phyloP scores from a whole-genome alignment of 37 sponge, comb jelly and placozoan species.

The Agelas oroides region DNA sequence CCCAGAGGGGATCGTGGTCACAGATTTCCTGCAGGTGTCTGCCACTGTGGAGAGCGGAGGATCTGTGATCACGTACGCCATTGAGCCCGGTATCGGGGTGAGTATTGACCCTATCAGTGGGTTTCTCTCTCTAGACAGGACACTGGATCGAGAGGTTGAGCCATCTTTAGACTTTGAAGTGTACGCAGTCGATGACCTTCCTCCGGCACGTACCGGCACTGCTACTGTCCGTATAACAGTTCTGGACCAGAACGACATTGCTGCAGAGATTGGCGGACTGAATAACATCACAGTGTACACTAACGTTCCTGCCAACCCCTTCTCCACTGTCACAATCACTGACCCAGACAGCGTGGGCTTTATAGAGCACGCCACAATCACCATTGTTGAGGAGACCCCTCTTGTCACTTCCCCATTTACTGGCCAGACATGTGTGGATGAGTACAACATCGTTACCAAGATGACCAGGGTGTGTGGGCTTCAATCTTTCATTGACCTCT shows the following conservation, averaged over 20 bases:
- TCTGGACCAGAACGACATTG: constrained; percentile 53
- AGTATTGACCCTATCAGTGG: constrained; percentile 45
- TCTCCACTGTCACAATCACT: constrained; percentile 20
- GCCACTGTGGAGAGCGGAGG: constrained; percentile 74
- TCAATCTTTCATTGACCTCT: constrained; percentile 15
- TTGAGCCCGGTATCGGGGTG: constrained; percentile 44
- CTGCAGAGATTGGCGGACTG: constrained; percentile 32
- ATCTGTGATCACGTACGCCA: constrained; percentile 30
- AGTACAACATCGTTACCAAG: constrained; percentile 42
- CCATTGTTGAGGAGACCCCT: constrained; percentile 13
- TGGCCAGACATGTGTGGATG: constrained; percentile 64
- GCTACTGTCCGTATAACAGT: constrained; percentile 68
- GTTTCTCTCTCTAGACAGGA: constrained; percentile 35
- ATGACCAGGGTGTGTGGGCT: constrained; percentile 59
- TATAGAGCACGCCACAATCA: constrained; percentile 36
- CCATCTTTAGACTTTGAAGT: constrained; percentile 45
- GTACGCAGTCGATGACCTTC: constrained; percentile 73
- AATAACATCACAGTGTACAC: constrained; percentile 45
- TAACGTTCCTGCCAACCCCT: constrained; percentile 15
- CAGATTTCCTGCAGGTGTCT: constrained; percentile 53
- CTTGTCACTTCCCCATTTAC: constrained; percentile 50
- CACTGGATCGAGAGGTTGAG: constrained; percentile 55
- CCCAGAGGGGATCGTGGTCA: constrained; percentile 21
- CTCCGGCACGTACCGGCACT: constrained; percentile 77
- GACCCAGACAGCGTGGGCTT: constrained; percentile 57